Evolutionary conservation across 2,113 vertebrate genomes (phyloP), one percentile per base, ranked within the genome.

Genomic region (Cephalopholis sonnerati): DNA sequence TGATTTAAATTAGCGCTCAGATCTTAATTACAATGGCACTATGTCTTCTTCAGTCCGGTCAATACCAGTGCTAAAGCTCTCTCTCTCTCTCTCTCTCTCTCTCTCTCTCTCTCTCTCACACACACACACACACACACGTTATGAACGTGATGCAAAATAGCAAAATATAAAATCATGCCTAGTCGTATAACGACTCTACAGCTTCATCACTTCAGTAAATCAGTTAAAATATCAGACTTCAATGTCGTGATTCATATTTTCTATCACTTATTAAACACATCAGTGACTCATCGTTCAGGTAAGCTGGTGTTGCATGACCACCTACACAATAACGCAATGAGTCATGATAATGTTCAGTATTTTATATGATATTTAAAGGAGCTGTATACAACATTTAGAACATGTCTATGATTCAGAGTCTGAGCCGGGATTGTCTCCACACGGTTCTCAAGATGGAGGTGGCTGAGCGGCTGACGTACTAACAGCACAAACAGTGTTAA

Each of bases 251-350:
- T 57, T 2, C 15, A 25, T 18, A 32, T 71, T 63, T 51, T 16
- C 41, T 5, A 1, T 22, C 46, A 32, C 20, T 69, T 5, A 24
- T 63, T 39, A 36, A 58, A 66, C 44, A 59, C 59, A 53, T 10
- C 11, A 55, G 63, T 68, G 76, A 63, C 48, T 84, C 55, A 55
- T 62, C 58, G 36, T 76, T 69, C 50, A 71, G 73, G 66, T 77
- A 51, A 65, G 5, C 53, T 69, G 39, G 27, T 9, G 5, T 27
- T 27, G 39, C 39, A 46, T 68, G 3, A 27, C 46, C 69, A 20
- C 75, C 55, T 55, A 48, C 75, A 53, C 74, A 54, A 25, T 1
- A 20, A 44, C 24, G 50, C 3, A 15, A 11, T 78, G 67, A 83
- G 18, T 67, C 39, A 76, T 12, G 41, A 44, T 12, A 44, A 44